Base-by-base conservation (phyloP, 2,113 vertebrate genomes). In the Leuciscus idus region DNA sequence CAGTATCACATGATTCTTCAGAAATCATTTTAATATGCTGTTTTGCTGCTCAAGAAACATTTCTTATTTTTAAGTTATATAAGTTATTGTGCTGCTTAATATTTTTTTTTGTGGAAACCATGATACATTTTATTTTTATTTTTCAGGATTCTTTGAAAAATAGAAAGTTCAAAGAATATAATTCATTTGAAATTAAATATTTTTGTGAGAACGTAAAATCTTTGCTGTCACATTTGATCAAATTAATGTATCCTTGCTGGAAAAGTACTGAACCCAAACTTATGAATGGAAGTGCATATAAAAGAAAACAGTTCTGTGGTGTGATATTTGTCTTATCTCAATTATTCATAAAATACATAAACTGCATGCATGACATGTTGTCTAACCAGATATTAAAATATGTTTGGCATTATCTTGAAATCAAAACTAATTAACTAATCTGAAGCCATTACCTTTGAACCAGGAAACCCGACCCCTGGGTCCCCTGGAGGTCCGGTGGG, bases 401-500 rank as follows among this genome's bases (percentile, higher is more conserved):
- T 26, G 11, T 62, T 21, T 62, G 4, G 4, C n/a, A 62, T 62
- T 62, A 61, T 61, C 9, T 62, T n/a, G 9, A 61, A 62, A 62
- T 26, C 9, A 62, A 43, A 62, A 62, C 59, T 26, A 26, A 62
- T 62, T 0, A 61, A 11, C 9, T 10, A n/a, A 61, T 61, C 59
- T 62, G 9, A 62, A 26, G 59, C 10, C 11, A 23, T 91, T 94
- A 98, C 97, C 95, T 97, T 97, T 36, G 95, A 89, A 77, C 97
- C 97, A 84, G 95, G 95, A 10, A 95, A 90, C 61, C 97, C 97
- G 88, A 96, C 66, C 1, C 95, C 97, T 10, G 92, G 86, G 9
- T 90, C 88, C 86, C 96, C 97, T 50, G 93, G 88, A 86, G 94
- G 95, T 85, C 97, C 97, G 64, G 91, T 85, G 33, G 92, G 92